Conservation (phyloP, 2,113 vertebrate species). For the Mellivora capensis region DNA sequence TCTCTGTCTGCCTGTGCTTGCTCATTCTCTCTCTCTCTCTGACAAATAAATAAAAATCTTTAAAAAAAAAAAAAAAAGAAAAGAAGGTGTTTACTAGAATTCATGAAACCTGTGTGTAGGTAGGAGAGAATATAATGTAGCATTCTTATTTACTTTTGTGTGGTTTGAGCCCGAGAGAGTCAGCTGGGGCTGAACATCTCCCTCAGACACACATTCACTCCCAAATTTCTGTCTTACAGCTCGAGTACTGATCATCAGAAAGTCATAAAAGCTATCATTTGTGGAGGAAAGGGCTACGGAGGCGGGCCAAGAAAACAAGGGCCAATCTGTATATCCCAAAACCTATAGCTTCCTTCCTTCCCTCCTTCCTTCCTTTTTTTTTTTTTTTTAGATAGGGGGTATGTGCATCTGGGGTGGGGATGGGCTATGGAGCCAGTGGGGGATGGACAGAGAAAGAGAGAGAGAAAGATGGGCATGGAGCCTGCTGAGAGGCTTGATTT, state of each 20-base stretch:
- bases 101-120: conserved; percentile 71
- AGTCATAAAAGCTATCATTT: neutral
- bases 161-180: conserved; percentile 42
- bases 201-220: neutral
- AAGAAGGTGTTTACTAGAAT: conserved; percentile 44
- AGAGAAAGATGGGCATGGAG: neutral
- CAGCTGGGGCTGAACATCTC: conserved; percentile 51
- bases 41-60: no score
- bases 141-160: conserved; percentile 38
- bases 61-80: no score
- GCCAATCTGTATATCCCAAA: neutral
- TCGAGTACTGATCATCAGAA: neutral
- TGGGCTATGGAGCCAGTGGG: neutral
- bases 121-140: conserved; percentile 69
- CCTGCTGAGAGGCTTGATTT: neutral
- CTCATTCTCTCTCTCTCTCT: no score
- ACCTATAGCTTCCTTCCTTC: neutral
- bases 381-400: neutral
- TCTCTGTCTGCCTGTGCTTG: no score
- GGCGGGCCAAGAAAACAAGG: neutral
- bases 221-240: neutral
- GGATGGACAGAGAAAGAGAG: neutral
- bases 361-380: fast-evolving
- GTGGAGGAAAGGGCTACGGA: neutral
- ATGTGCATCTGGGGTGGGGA: neutral